Conservation (phyloP, 1,140 invertebrate genomes). For the Drosophila repleta region DNA sequence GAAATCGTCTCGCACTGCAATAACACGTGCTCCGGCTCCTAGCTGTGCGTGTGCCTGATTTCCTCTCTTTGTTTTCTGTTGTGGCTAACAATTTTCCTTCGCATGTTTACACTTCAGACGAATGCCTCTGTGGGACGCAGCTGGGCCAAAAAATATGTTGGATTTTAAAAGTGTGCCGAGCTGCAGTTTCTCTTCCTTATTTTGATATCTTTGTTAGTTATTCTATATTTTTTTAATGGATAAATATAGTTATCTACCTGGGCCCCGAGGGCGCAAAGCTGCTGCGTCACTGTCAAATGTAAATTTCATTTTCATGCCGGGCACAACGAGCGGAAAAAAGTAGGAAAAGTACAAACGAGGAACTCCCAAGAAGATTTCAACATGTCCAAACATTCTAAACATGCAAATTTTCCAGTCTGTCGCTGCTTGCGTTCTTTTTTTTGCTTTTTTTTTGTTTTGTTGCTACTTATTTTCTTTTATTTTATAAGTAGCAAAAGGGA, state of each 20-base stretch:
- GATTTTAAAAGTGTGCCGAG: not conserved
- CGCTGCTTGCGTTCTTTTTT: constrained; percentile 55
- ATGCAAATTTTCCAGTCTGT: constrained; percentile 83
- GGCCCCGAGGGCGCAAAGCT: not conserved
- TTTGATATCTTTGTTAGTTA: constrained; percentile 1
- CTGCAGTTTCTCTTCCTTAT: constrained; percentile 1
- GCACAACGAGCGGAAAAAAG: constrained; percentile 28
- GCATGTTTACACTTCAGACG: constrained; percentile 49
- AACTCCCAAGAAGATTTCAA: constrained; percentile 78
- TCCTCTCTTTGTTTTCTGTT: constrained; percentile 14
- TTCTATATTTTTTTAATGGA: constrained; percentile 25
- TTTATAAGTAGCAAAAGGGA: constrained; percentile 40
- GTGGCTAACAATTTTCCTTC: constrained; percentile 52
- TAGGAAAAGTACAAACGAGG: constrained; percentile 30
- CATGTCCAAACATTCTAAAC: constrained; percentile 76
- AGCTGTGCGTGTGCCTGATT: constrained; percentile 13
- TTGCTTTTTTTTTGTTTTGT: constrained; percentile 16
- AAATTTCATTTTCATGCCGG: constrained; percentile 69
- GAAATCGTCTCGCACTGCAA: constrained; percentile 60
- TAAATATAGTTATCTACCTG: constrained; percentile 7
- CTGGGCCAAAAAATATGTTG: not conserved
- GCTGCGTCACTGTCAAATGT: constrained; percentile 69
- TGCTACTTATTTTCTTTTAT: constrained; percentile 33
- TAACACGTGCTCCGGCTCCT: constrained; percentile 49
- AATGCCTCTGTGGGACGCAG: constrained; percentile 29